phyloP scores from a whole-genome alignment of 2,113 vertebrate genomes.

The Lamprologus tigripictilis region DNA sequence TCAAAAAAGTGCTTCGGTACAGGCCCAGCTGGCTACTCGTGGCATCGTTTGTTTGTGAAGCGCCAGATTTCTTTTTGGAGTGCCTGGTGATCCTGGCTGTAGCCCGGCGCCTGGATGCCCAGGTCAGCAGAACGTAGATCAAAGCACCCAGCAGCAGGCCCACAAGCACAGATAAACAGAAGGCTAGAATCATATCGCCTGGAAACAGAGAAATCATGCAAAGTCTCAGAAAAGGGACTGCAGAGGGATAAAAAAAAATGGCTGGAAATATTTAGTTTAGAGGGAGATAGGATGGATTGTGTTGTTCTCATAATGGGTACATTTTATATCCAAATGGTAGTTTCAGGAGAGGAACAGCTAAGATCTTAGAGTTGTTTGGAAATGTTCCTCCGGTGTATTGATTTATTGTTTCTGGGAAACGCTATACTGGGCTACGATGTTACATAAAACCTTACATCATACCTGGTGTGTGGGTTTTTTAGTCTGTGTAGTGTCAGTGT shows the following conservation, averaged over 20 bases:
- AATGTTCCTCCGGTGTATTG: conserved; percentile 12
- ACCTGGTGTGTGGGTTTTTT: conserved; percentile 24
- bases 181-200: conserved; percentile 86
- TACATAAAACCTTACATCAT: conserved; percentile 57
- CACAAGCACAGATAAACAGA: conserved; percentile 84
- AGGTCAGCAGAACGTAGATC: conserved; percentile 81
- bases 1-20: conserved; percentile 85
- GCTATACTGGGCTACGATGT: conserved; percentile 14
- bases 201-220: conserved; percentile 16
- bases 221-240: background rate
- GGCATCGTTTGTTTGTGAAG: conserved; percentile 39
- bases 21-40: conserved; percentile 71
- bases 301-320: background rate
- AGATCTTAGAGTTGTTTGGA: background rate
- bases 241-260: background rate
- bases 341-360: background rate
- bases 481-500: background rate
- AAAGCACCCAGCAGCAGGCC: conserved; percentile 85
- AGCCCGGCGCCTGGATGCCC: conserved; percentile 81
- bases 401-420: conserved; percentile 16
- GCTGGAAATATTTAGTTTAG: background rate
- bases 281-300: background rate
- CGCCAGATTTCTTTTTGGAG: conserved; percentile 59
- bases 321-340: background rate
- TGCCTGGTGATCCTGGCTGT: conserved; percentile 83